Evolutionary conservation across 2,888 invertebrate species (phyloP), one percentile per base, ranked within the genome.

Genomic region (Macroteleia sp.): DNA sequence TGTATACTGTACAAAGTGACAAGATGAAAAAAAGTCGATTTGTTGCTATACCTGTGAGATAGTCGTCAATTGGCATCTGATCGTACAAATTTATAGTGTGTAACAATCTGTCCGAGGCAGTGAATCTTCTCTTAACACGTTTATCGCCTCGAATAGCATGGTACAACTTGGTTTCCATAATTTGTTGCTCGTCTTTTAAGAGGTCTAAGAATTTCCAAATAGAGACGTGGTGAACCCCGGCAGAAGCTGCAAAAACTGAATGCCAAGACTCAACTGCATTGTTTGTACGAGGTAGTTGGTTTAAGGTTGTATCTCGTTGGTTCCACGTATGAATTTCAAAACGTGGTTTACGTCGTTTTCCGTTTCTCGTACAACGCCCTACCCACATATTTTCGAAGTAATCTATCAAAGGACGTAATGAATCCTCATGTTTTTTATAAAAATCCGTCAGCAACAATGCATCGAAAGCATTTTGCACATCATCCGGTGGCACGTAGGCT

Each of bases 311-410:
- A 34, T 34, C 3, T 10, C 34, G 14, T 10, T 34, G 34, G 34
- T 34, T 34, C 34, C 34, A 34, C 34, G 14, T 34, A 34, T 12
- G n/a, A 6, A 34, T 12, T 10, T 10, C n/a, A 34, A 34, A 34
- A 34, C 34, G 14, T 34, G 34, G 10, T 12, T 10, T 34, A 12
- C 34, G 34, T 10, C 34, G 34, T 12, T 3, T 34, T 10, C 10
- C 34, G 14, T 34, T 34, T 34, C 34, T 34, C 34, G 10, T 12
- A 12, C 10, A 12, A 34, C 34, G 34, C 5, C 42, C 42, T 42
- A 42, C 16, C 42, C 42, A 42, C n/a, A 16, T 42, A 20, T 42
- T 16, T 9, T 42, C 42, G 20, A 42, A 42, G n/a, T 42, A 42
- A 5, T 19, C 20, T 20, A 42, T 42, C n/a, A 42, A 42, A 8